Evolutionary conservation across 2,113 vertebrate species (phyloP), one percentile per base, ranked within the genome.

Genomic region (Odontesthes bonariensis): DNA sequence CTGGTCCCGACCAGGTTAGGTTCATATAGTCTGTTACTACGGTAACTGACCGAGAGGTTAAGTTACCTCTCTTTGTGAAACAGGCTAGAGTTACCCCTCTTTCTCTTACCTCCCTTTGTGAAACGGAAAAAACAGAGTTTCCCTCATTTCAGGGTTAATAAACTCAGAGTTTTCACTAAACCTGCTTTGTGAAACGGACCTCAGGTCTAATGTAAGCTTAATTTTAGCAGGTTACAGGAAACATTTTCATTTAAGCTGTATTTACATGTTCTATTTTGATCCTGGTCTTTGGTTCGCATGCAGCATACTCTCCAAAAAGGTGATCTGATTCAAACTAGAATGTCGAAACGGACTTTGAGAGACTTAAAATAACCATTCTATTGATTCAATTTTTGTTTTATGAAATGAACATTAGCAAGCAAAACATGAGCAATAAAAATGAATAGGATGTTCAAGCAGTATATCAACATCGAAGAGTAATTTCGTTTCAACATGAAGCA

Each of bases 401-500:
- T 62, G 7, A 72, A 74, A 70, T 58, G 42, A 64, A 73, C 17
- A 66, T 65, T 60, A 71, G 22, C 42, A 52, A 75, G 72, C 23
- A 67, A 84, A 74, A 65, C 31, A 70, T 42, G 23, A 62, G 16
- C 33, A 67, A 63, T 62, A 40, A 65, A 16, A 35, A 73, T 60
- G 16, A 71, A 61, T 6, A 46, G 64, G 67, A 80, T 79, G 63
- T 81, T 82, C 9, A 40, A 73, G 49, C 5, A 10, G 27, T 74
- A 80, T 76, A 65, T 61, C 32, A 66, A 72, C 32, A 72, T 69
- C 42, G 66, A 76, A 58, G 65, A 83, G 65, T 44, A 62, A 73
- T 63, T 87, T 83, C 12, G 62, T 55, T 74, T 75, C 32, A 54
- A 79, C 67, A 86, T 61, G 40, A 86, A 74, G 76, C 42, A 14